phyloP scores from a whole-genome alignment of 2,888 invertebrate species.

The Agrochola macilenta region DNA sequence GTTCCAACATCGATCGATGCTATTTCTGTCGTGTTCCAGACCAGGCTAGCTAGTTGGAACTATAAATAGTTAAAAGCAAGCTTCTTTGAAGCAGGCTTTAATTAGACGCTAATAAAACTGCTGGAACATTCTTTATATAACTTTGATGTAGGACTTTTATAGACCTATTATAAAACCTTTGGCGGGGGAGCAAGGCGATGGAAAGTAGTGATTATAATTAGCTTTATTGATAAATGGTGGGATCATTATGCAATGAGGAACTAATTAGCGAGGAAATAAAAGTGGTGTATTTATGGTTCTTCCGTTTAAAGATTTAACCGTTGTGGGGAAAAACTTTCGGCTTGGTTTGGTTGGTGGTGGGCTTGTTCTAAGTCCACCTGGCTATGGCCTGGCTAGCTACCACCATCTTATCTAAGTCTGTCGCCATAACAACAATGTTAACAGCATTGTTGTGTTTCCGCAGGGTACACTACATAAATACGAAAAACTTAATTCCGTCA shows the following conservation, averaged over 20 bases:
- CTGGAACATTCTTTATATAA: constrained; percentile 9
- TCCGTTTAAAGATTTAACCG: neutral
- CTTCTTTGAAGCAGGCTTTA: constrained; percentile 25
- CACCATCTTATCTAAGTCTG: no score
- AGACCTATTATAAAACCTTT: constrained; percentile 5
- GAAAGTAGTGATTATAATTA: neutral
- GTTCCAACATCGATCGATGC: constrained; percentile 23
- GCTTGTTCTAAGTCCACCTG: no score
- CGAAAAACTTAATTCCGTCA: no score
- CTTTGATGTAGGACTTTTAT: constrained; percentile 16
- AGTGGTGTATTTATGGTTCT: neutral
- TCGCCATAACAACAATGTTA: no score
- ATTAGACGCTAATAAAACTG: constrained; percentile 40
- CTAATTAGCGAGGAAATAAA: neutral
- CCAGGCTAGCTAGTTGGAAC: constrained; percentile 10
- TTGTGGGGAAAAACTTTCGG: no score
- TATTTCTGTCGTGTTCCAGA: constrained; percentile 41
- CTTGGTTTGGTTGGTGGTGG: no score
- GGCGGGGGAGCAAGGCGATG: neutral
- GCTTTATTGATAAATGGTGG: neutral
- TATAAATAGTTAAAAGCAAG: constrained; percentile 44
- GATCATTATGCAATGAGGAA: neutral
- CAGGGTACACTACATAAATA: no score
- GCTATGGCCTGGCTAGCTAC: no score
- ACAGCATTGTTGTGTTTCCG: no score